These are phyloP conservation scores for Drosophila basisetae DNA, from an alignment of 2,888 invertebrate genomes.

Conservation along the genomic window DNA sequence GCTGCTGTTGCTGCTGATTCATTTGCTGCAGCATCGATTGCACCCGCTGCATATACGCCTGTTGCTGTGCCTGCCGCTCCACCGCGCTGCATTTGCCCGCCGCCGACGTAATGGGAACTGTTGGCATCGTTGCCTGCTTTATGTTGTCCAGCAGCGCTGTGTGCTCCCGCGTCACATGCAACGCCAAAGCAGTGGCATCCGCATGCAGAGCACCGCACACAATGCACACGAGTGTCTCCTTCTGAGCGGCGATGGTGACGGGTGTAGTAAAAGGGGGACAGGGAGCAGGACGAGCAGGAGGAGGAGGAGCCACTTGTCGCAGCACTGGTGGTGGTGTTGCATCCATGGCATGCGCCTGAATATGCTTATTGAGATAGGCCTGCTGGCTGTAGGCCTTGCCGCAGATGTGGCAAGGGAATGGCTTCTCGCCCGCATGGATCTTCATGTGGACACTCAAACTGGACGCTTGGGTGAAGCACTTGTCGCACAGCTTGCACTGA, in stretches of 20 bases:
- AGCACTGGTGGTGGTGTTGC: constrained; percentile 26
- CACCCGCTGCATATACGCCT: constrained; percentile 72
- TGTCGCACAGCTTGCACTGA: constrained; percentile 84
- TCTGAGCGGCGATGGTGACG: constrained; percentile 14
- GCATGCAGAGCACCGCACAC: constrained; percentile 83
- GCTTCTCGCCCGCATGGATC: constrained; percentile 84
- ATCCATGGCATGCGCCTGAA: constrained; percentile 78
- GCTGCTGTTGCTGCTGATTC: constrained; percentile 63
- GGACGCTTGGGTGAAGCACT: constrained; percentile 85
- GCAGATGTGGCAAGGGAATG: constrained; percentile 83
- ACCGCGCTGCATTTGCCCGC: constrained; percentile 54
- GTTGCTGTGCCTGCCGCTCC: constrained; percentile 70
- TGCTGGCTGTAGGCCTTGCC: constrained; percentile 84
- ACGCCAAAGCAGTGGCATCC: constrained; percentile 82
- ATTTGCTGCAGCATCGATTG: constrained; percentile 73
- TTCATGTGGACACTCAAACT: constrained; percentile 85
- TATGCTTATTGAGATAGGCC: constrained; percentile 83
- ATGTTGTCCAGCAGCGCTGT: constrained; percentile 82
- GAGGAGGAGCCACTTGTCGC: not conserved
- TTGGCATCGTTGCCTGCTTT: constrained; percentile 56
- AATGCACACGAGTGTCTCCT: constrained; percentile 82
- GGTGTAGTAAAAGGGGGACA: not conserved
- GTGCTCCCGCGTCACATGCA: constrained; percentile 83
- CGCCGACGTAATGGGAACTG: constrained; percentile 13
- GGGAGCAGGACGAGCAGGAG: not conserved